These are phyloP conservation scores for Emmelina monodactyla DNA, from an alignment of 2,888 invertebrate genomes.

Conservation along the genomic window DNA sequence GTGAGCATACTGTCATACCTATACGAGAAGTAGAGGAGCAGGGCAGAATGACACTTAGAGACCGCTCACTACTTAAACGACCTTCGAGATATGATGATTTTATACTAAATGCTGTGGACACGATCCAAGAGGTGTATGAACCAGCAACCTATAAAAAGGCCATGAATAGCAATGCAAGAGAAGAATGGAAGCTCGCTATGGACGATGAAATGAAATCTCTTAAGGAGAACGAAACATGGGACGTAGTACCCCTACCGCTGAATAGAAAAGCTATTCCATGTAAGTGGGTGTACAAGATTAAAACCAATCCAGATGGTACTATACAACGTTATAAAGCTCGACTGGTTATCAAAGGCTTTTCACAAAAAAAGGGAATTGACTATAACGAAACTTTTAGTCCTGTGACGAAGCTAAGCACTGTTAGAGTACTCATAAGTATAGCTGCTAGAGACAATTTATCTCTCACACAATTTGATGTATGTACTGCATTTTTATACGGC, in stretches of 20 bases:
- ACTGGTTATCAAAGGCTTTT: conserved; percentile 7
- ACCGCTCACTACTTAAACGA: too few species aligned
- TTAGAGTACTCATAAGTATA: conserved; percentile 2
- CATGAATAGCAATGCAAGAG: too few species aligned
- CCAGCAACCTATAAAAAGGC: too few species aligned
- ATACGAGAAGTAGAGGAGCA: too few species aligned
- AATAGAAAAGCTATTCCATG: too few species aligned
- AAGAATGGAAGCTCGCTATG: conserved; percentile 17
- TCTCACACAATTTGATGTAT: conserved; percentile 1
- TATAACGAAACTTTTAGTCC: conserved; percentile 4
- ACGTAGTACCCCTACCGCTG: too few species aligned
- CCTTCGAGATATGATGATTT: too few species aligned
- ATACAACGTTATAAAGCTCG: conserved; percentile 16
- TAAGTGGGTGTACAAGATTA: conserved; percentile 16
- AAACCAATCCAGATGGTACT: conserved; percentile 14
- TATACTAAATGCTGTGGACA: too few species aligned
- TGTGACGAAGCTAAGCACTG: conserved; percentile 1
- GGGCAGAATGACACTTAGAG: too few species aligned
- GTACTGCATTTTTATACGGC: conserved; percentile 4
- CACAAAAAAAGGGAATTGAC: conserved; percentile 6
- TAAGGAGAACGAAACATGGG: too few species aligned
- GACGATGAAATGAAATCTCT: conserved; percentile 20
- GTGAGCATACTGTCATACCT: too few species aligned
- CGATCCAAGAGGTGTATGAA: too few species aligned
- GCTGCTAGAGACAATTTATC: conserved; percentile 2